Conservation (phyloP, 2,797 vertebrate species). For the Microtus agrestis region DNA sequence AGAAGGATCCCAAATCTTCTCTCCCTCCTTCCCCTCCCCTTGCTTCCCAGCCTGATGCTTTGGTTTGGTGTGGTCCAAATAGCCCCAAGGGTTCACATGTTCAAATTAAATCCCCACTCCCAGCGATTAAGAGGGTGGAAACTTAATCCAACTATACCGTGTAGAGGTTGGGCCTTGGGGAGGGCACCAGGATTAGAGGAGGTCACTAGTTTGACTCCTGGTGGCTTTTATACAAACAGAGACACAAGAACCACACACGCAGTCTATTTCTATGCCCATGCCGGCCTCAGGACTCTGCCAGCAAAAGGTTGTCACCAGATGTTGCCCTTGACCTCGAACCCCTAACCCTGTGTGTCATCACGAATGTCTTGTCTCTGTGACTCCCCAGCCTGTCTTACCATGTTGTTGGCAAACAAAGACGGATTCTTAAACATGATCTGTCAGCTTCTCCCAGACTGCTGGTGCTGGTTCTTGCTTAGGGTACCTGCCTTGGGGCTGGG, state of each 20-base stretch:
- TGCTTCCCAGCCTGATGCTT: not conserved
- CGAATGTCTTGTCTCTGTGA: not conserved
- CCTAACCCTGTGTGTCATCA: not conserved
- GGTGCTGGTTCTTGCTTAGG: too few species aligned
- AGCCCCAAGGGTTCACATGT: not conserved
- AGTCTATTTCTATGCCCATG: not conserved
- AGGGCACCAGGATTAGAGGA: not conserved
- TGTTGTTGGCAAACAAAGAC: not conserved
- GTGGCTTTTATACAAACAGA: not conserved
- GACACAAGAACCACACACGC: not conserved
- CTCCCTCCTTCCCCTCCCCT: not conserved
- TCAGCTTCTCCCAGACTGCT: not conserved
- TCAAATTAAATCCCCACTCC: not conserved
- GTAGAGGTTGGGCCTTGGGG: not conserved
- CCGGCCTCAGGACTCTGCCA: not conserved
- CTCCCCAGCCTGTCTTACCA: not conserved
- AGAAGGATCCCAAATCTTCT: not conserved
- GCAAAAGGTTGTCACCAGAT: not conserved
- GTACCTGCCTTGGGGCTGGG: too few species aligned
- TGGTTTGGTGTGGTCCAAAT: not conserved
- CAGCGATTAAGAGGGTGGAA: not conserved
- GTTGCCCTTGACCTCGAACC: not conserved
- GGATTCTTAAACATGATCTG: not conserved
- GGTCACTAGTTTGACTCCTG: not conserved
- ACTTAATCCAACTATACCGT: not conserved